These are phyloP conservation scores for Orchesellides sinensis DNA, from an alignment of 2,888 invertebrate genomes.

Conservation along the genomic window DNA sequence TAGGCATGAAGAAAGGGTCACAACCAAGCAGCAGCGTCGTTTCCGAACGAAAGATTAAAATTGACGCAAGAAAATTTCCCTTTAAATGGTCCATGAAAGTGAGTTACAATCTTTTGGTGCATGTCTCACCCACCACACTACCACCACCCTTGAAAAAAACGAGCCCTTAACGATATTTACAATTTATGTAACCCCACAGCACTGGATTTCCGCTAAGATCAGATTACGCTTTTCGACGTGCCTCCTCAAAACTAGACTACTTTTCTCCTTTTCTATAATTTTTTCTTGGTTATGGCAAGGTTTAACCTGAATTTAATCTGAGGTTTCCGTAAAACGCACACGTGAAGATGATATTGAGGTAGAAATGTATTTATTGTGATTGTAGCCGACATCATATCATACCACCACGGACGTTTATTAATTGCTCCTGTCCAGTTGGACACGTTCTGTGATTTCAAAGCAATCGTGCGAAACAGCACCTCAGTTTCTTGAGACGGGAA, in stretches of 20 bases:
- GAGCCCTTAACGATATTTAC: not conserved
- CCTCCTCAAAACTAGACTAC: not conserved
- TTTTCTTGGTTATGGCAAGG: not conserved
- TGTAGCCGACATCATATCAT: not conserved
- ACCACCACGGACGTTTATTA: conserved; percentile 55
- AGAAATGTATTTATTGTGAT: not conserved
- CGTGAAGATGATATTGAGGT: not conserved
- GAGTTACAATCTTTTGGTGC: conserved; percentile 35
- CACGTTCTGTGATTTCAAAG: conserved; percentile 32
- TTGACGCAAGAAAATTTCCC: conserved; percentile 61
- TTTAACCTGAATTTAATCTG: not conserved
- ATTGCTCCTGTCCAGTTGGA: conserved; percentile 58
- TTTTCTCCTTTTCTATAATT: not conserved
- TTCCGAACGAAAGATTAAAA: conserved; percentile 32
- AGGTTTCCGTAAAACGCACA: not conserved
- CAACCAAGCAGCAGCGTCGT: conserved; percentile 13
- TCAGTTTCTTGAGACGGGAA: too few species aligned
- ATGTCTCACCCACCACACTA: not conserved
- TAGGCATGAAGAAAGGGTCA: not conserved
- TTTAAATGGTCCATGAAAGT: conserved; percentile 73
- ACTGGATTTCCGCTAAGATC: not conserved
- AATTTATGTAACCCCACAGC: conserved; percentile 18
- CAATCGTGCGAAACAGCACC: conserved; percentile 6
- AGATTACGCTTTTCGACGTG: not conserved
- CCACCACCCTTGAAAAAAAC: not conserved